A percentile compares a stretch with the other conserved stretches of the same genome.
Evolutionary conservation across 1,140 invertebrate genomes (phyloP).

Genomic region (Halictus rubicundus): DNA sequence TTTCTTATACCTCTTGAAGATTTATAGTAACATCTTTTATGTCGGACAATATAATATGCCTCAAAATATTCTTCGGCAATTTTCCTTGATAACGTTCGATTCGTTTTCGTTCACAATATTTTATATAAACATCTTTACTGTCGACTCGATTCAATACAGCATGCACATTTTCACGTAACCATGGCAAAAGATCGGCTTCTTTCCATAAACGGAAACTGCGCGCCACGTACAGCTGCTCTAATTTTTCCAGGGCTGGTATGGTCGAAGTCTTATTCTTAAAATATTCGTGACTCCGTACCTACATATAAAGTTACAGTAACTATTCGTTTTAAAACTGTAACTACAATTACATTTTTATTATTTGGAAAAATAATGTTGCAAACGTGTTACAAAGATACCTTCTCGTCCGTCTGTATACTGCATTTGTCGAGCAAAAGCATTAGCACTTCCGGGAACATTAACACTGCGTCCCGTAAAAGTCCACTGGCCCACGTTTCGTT

Average conservation of each 20-base stretch:
- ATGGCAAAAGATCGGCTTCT: constrained; percentile 86
- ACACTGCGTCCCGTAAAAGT: constrained; percentile 87
- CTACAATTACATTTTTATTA: background rate
- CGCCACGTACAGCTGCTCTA: constrained; percentile 88
- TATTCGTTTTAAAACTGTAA: background rate
- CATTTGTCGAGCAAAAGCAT: constrained; percentile 89
- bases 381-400: constrained; percentile 79
- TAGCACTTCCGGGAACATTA: constrained; percentile 92
- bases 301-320: constrained; percentile 9
- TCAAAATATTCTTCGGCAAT: constrained; percentile 87
- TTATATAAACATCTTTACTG: constrained; percentile 81
- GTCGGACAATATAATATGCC: constrained; percentile 91
- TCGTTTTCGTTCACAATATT: constrained; percentile 84
- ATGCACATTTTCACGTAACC: constrained; percentile 89
- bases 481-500: constrained; percentile 82
- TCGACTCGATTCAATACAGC: constrained; percentile 85
- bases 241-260: constrained; percentile 85
- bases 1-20: constrained; percentile 79
- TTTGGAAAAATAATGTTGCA: too few species aligned
- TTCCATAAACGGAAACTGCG: constrained; percentile 91
- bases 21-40: constrained; percentile 86
- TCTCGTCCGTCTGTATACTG: constrained; percentile 85
- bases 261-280: constrained; percentile 71
- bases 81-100: constrained; percentile 83
- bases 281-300: constrained; percentile 71